These are phyloP conservation scores for Cryptus viduatorius DNA, from an alignment of 2,888 invertebrate species.

Conservation along the genomic window DNA sequence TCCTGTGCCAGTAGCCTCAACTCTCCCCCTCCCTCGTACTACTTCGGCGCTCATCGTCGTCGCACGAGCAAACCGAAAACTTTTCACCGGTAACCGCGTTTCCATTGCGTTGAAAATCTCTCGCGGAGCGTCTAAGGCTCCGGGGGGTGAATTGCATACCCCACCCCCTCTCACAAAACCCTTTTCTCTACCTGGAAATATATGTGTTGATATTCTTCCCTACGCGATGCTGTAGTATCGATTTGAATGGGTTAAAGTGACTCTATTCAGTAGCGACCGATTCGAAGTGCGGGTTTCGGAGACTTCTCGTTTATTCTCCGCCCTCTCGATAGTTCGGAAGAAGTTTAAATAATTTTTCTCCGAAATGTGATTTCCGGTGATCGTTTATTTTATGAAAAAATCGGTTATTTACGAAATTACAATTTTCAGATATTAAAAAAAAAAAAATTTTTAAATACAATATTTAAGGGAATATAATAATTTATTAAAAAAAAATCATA, in stretches of 20 bases:
- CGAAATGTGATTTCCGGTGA: too few relatives aligned
- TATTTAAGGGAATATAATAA: too few relatives aligned
- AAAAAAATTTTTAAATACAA: too few relatives aligned
- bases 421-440: too few relatives aligned
- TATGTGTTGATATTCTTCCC: slow-evolving; percentile 12
- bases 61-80: slow-evolving; percentile 73
- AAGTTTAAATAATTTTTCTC: background rate
- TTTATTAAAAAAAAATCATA: too few relatives aligned
- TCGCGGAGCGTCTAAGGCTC: slow-evolving; percentile 30
- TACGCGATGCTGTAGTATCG: background rate
- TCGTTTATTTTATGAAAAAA: too few relatives aligned
- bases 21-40: background rate
- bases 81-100: slow-evolving; percentile 73
- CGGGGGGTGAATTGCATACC: background rate
- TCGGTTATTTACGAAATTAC: too few relatives aligned
- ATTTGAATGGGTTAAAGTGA: slow-evolving; percentile 21
- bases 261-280: slow-evolving; percentile 11
- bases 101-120: slow-evolving; percentile 60
- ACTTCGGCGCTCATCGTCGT: slow-evolving; percentile 60
- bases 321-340: background rate
- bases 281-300: background rate
- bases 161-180: slow-evolving; percentile 26
- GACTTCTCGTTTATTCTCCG: background rate
- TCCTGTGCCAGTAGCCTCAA: slow-evolving; percentile 59
- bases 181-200: background rate